Conservation (phyloP, 2,888 invertebrate genomes). For the Ypsolopha sequella region DNA sequence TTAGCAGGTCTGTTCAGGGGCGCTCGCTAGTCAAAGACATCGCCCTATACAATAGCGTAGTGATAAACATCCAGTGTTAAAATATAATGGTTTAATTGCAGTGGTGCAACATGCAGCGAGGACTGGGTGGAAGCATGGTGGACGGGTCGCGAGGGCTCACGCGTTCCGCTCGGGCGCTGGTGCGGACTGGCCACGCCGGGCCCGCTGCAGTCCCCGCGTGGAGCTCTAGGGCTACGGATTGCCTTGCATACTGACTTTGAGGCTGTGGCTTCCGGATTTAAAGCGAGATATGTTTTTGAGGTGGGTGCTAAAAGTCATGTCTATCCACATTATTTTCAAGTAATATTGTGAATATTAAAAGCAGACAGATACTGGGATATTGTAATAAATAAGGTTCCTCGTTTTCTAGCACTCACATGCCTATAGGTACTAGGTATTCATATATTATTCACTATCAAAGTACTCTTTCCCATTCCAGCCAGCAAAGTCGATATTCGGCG, state of each 20-base stretch:
- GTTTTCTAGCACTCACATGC: neutral
- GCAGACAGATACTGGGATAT: no score
- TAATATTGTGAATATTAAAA: no score
- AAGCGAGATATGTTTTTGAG: constrained; percentile 95
- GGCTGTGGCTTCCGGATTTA: constrained; percentile 94
- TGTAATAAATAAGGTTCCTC: no score
- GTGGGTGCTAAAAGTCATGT: constrained; percentile 23
- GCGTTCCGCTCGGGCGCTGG: constrained; percentile 90
- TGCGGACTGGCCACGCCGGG: constrained; percentile 94
- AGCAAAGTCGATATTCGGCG: constrained; percentile 89
- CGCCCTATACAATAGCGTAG: no score
- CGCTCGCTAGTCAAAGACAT: no score
- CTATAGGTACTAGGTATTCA: neutral
- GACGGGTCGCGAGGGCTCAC: constrained; percentile 84
- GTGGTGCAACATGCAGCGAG: constrained; percentile 84
- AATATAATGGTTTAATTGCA: constrained; percentile 27
- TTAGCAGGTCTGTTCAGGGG: no score
- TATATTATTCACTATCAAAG: neutral
- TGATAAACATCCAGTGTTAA: no score
- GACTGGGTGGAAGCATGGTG: constrained; percentile 97
- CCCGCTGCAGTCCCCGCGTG: constrained; percentile 92
- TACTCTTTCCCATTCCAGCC: constrained; percentile 37
- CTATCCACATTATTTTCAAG: no score
- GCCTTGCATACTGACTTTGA: constrained; percentile 90
- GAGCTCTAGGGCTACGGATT: constrained; percentile 89